Conservation (phyloP, 2,113 vertebrate genomes). For the Panurus biarmicus region DNA sequence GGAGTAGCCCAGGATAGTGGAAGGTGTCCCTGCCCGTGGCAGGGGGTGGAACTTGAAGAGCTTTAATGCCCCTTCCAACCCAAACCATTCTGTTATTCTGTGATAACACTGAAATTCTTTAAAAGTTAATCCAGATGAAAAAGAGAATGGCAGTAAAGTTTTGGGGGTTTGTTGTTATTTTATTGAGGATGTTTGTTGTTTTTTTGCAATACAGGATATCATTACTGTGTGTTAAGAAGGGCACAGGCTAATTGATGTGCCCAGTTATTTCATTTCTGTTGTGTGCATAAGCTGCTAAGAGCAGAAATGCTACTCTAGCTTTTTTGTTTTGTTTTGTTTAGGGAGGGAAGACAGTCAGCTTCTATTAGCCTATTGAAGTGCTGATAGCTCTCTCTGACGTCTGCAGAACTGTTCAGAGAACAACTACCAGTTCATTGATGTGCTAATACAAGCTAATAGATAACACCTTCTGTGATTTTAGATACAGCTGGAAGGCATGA, state of each 20-base stretch:
- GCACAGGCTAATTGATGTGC: not conserved
- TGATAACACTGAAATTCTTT: not conserved
- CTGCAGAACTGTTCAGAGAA: not conserved
- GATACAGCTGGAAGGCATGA: not conserved
- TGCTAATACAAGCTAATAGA: not conserved
- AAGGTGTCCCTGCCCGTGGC: not conserved
- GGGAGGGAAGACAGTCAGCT: not conserved
- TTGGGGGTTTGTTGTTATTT: not conserved
- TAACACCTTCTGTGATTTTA: not conserved
- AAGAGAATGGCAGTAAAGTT: not conserved
- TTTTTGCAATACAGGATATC: not conserved
- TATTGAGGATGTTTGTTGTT: not conserved
- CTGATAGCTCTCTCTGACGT: not conserved
- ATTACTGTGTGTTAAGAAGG: not conserved
- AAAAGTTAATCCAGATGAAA: not conserved
- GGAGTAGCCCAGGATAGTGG: not conserved
- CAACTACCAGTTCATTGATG: not conserved
- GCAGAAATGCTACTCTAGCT: not conserved
- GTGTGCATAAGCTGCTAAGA: not conserved
- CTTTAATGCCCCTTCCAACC: not conserved
- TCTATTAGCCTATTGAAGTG: not conserved
- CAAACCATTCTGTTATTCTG: not conserved
- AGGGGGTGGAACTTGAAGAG: fast-evolving
- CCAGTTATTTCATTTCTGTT: not conserved
- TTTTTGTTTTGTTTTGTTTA: not conserved